phyloP scores from a whole-genome alignment of 2,888 invertebrate species.

The Drosophila aldrichi region DNA sequence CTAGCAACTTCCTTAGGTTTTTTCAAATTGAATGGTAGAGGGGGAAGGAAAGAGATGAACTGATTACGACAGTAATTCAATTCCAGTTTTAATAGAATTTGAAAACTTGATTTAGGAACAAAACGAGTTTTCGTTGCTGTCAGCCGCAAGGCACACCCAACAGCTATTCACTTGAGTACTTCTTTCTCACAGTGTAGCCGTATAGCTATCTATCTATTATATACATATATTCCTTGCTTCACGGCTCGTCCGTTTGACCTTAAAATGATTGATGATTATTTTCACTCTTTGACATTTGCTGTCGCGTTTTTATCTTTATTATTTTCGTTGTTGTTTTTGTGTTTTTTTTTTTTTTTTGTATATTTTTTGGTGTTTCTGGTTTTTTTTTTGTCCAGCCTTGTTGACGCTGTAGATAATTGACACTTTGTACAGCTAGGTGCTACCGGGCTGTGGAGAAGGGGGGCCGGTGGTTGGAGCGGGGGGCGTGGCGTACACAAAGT shows the following conservation, averaged over 20 bases:
- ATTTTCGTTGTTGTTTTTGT: conserved; percentile 6
- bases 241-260: conserved; percentile 59
- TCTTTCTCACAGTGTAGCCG: not conserved
- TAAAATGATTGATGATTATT: conserved; percentile 77
- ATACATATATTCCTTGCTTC: conserved; percentile 23
- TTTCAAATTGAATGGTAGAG: too few relatives aligned
- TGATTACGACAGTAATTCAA: too few relatives aligned
- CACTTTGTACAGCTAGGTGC: conserved; percentile 31
- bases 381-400: conserved; percentile 26
- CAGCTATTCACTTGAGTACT: not conserved
- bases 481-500: conserved; percentile 18
- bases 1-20: too few relatives aligned
- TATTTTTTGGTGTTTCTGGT: conserved; percentile 5
- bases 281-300: conserved; percentile 77
- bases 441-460: too few relatives aligned
- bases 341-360: not conserved
- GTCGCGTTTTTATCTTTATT: conserved; percentile 58
- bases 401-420: conserved; percentile 50
- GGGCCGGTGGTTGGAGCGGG: not conserved
- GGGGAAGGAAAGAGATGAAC: too few relatives aligned
- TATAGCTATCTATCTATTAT: not conserved
- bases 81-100: too few relatives aligned
- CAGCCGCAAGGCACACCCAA: not conserved
- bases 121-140: too few relatives aligned
- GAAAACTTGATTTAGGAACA: not conserved